Conservation (phyloP, 2,888 invertebrate species). For the Gymnocheta viridis region DNA sequence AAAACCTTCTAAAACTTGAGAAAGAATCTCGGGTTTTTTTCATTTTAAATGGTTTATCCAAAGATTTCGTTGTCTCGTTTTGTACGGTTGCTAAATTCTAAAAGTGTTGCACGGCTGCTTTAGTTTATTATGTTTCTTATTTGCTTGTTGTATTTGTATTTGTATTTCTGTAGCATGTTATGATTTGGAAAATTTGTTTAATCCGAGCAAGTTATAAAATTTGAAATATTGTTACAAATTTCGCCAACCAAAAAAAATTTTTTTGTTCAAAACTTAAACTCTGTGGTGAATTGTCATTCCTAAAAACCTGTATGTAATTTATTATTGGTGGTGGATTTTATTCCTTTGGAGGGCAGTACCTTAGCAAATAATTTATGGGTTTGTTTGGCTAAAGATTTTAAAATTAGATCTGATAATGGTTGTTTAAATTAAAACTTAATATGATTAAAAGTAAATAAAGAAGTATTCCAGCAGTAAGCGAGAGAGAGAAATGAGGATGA, state of each 20-base stretch:
- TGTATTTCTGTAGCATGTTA: conserved; percentile 33
- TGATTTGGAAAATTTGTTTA: conserved; percentile 60
- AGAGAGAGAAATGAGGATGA: too few relatives aligned
- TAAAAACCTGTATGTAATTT: conserved; percentile 41
- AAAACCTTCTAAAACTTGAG: conserved; percentile 49
- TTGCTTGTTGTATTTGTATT: conserved; percentile 8
- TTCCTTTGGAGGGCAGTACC: conserved; percentile 37
- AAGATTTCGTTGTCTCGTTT: conserved; percentile 51
- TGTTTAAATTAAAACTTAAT: conserved; percentile 6
- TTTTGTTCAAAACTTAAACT: conserved; percentile 39
- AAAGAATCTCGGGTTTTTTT: conserved; percentile 28
- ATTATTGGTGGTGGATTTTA: conserved; percentile 48
- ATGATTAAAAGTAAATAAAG: too few relatives aligned
- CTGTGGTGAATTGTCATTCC: conserved; percentile 20
- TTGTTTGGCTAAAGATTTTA: background rate
- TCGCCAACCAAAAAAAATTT: conserved; percentile 7
- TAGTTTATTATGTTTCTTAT: conserved; percentile 32
- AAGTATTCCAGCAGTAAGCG: too few relatives aligned
- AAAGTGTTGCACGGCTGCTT: conserved; percentile 41
- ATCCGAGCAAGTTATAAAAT: conserved; percentile 63
- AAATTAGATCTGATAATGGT: background rate
- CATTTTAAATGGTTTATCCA: conserved; percentile 55
- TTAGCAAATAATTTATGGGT: conserved; percentile 35
- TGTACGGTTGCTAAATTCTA: conserved; percentile 16
- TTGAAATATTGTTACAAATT: conserved; percentile 65